These are phyloP conservation scores for Panurus biarmicus DNA, from an alignment of 2,113 vertebrate genomes.

Conservation along the genomic window DNA sequence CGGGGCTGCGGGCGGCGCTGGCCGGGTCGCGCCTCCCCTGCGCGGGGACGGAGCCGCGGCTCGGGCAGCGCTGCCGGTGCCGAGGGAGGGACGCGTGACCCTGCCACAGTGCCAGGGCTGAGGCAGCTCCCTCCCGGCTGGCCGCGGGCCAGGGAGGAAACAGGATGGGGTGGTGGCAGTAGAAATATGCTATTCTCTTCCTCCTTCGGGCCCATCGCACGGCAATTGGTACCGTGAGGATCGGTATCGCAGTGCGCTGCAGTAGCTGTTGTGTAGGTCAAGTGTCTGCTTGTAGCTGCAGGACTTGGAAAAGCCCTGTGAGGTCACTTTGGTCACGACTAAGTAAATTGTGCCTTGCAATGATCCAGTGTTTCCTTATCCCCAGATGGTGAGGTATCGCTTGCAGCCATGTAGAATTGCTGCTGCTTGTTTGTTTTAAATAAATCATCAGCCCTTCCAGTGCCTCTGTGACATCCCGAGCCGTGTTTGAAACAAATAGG, in stretches of 20 bases:
- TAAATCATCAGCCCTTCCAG: not conserved
- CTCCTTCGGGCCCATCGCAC: not conserved
- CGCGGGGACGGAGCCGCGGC: too few relatives aligned
- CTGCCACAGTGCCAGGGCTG: not conserved
- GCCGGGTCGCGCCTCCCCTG: not conserved
- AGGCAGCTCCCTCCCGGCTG: accelerated
- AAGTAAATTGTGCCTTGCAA: not conserved
- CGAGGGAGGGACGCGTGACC: accelerated
- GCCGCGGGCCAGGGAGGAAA: not conserved
- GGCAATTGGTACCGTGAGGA: not conserved
- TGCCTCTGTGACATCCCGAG: not conserved
- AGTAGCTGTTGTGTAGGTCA: not conserved
- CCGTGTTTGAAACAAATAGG: not conserved
- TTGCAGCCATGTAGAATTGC: not conserved
- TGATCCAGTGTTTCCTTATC: not conserved
- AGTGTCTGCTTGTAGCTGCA: not conserved
- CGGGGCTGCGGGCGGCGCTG: not conserved
- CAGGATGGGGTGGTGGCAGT: accelerated
- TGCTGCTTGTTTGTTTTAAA: not conserved
- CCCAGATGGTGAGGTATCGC: not conserved
- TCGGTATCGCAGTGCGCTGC: accelerated
- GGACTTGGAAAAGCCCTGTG: not conserved
- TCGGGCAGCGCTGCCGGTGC: accelerated
- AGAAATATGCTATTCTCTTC: not conserved
- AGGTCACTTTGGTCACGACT: not conserved